Evolutionary conservation across 2,797 vertebrate species (phyloP).

Genomic region (Nothura maculosa): DNA sequence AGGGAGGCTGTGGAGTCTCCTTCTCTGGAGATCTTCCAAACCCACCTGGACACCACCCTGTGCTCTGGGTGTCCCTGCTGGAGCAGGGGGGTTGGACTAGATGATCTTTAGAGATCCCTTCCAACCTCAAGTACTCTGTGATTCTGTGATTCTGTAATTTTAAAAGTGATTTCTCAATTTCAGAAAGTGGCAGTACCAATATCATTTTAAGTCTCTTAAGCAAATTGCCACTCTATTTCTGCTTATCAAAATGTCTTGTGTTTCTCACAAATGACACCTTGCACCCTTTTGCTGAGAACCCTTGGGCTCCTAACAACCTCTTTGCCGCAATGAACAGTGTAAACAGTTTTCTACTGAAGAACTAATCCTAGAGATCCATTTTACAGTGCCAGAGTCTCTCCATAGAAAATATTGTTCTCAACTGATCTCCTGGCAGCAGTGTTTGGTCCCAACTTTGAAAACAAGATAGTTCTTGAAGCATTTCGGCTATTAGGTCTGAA

Average conservation of each 20-base stretch:
- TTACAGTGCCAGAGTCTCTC: rapidly evolving
- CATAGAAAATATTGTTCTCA: neutral
- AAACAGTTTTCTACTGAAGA: neutral
- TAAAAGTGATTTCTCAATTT: slow-evolving; percentile 40
- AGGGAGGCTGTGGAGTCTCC: too few relatives aligned
- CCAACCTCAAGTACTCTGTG: too few relatives aligned
- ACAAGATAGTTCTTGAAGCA: neutral
- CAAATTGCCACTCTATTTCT: slow-evolving; percentile 15
- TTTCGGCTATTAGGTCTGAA: neutral
- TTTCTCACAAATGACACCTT: slow-evolving; percentile 3
- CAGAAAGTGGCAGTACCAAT: slow-evolving; percentile 37
- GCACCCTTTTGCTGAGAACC: neutral
- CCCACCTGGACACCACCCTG: too few relatives aligned
- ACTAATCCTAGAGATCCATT: neutral
- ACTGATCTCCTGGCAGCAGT: neutral
- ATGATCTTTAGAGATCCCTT: too few relatives aligned
- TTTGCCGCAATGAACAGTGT: neutral
- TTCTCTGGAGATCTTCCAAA: too few relatives aligned
- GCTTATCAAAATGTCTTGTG: neutral
- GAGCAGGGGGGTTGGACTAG: too few relatives aligned
- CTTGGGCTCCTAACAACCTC: neutral
- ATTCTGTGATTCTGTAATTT: neutral
- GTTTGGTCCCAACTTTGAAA: neutral
- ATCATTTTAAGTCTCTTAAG: neutral
- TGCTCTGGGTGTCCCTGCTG: too few relatives aligned